Percentiles rank a stretch among this genome's conserved stretches.
Conservation (phyloP, 53 echinoderm and acorn worm species). For the Zoroaster sp. region DNA sequence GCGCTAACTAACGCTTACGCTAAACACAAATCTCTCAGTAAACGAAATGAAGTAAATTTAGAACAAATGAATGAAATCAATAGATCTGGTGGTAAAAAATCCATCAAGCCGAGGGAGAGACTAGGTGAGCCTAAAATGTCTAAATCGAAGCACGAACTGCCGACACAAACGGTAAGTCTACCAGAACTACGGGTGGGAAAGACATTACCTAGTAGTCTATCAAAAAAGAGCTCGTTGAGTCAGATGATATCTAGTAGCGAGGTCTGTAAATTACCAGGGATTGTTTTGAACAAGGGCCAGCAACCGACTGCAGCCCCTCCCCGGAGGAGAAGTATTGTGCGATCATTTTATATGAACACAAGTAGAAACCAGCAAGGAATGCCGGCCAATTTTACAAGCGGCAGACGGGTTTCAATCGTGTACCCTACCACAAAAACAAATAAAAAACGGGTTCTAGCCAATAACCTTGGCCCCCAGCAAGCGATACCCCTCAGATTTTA, state of each 20-base stretch:
- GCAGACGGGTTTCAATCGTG: constrained; percentile 6
- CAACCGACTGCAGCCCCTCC: background rate
- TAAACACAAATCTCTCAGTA: constrained; percentile 1
- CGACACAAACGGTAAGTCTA: constrained; percentile 61
- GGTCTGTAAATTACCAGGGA: constrained; percentile 70
- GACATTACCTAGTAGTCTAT: background rate
- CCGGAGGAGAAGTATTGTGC: constrained; percentile 40
- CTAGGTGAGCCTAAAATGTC: background rate
- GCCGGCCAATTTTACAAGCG: background rate
- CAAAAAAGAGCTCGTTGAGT: constrained; percentile 70
- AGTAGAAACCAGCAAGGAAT: constrained; percentile 47
- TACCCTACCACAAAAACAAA: background rate
- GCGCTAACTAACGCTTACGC: constrained; percentile 61
- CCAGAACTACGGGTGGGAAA: constrained; percentile 53
- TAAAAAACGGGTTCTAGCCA: background rate
- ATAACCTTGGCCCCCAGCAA: constrained; percentile 47
- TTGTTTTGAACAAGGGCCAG: background rate
- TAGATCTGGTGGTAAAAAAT: constrained; percentile 19
- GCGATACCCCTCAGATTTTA: constrained; percentile 67
- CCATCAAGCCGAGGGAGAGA: background rate
- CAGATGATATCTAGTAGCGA: constrained; percentile 77
- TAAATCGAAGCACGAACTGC: constrained; percentile 9
- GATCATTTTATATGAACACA: constrained; percentile 82
- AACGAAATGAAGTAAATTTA: constrained; percentile 44
- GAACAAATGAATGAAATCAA: constrained; percentile 38